Evolutionary conservation across 1,140 invertebrate genomes (phyloP).

Genomic region (Sitobion miscanthi): DNA sequence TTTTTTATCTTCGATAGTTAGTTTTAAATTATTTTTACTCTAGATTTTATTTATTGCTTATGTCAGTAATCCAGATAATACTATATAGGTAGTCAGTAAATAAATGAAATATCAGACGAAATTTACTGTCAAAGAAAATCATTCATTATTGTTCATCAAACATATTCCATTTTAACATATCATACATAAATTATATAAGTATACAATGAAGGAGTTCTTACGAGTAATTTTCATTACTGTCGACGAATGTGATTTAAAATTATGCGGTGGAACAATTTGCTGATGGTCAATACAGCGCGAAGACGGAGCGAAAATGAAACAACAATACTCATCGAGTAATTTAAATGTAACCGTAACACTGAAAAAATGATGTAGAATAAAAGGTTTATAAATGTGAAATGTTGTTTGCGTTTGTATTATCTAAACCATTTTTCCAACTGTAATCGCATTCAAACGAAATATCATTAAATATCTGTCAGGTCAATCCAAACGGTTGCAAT

Average conservation of each 20-base stretch:
- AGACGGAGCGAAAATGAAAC: not conserved
- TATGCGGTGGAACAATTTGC: not conserved
- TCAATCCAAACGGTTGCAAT: not conserved
- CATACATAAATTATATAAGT: not conserved
- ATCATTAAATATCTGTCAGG: slow-evolving; percentile 26
- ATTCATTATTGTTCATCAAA: not conserved
- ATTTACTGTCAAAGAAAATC: not conserved
- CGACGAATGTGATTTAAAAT: slow-evolving; percentile 15
- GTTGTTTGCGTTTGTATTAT: not conserved
- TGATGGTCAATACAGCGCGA: not conserved
- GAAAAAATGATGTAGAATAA: not conserved
- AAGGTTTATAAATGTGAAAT: slow-evolving; percentile 6
- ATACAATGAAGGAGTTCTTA: not conserved
- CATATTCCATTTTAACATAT: not conserved
- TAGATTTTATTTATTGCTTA: not conserved
- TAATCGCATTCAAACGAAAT: not conserved
- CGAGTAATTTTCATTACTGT: slow-evolving; percentile 15
- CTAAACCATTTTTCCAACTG: not conserved
- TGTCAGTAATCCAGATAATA: too few relatives aligned
- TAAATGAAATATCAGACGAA: not conserved
- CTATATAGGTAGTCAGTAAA: too few relatives aligned
- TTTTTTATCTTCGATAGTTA: not conserved
- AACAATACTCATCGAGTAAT: not conserved
- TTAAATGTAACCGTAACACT: not conserved
- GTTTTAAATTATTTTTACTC: not conserved